Evolutionary conservation across 2,113 vertebrate genomes (phyloP).

Genomic region (Oncorhynchus nerka): DNA sequence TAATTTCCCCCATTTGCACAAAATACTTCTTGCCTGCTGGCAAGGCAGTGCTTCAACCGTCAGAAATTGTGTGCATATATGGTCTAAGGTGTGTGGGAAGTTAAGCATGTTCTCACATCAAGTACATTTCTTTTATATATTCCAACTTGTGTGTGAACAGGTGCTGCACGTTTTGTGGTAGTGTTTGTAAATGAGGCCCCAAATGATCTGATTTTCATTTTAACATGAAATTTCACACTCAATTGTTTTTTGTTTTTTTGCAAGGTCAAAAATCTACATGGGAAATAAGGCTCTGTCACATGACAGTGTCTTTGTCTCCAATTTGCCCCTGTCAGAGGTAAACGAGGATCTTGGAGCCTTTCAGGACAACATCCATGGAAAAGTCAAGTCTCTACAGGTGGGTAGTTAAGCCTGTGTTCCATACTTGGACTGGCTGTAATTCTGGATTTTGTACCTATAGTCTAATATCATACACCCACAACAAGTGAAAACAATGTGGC

Average conservation of each 20-base stretch:
- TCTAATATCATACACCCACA: not conserved
- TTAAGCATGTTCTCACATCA: no score
- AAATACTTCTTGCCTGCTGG: no score
- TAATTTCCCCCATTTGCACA: no score
- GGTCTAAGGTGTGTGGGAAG: no score
- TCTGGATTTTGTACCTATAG: no score
- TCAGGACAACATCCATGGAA: constrained; percentile 80
- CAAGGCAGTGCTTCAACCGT: no score
- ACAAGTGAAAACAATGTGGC: not conserved
- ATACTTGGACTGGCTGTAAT: no score
- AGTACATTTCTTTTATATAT: no score
- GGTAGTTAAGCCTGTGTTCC: not conserved
- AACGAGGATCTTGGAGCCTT: constrained; percentile 62
- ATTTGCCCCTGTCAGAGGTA: constrained; percentile 66
- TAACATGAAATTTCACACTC: not conserved
- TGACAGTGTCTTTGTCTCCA: constrained; percentile 84
- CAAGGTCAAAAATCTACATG: constrained; percentile 79
- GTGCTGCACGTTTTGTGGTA: no score
- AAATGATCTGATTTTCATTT: not conserved
- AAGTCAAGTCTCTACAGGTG: constrained; percentile 87
- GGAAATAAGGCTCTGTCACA: constrained; percentile 86
- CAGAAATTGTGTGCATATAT: no score
- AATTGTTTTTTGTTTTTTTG: constrained; percentile 31
- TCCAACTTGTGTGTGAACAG: no score
- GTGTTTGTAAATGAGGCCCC: no score